Evolutionary conservation across 2,797 vertebrate genomes (phyloP).

Genomic region (Microctenopoma lineatum): DNA sequence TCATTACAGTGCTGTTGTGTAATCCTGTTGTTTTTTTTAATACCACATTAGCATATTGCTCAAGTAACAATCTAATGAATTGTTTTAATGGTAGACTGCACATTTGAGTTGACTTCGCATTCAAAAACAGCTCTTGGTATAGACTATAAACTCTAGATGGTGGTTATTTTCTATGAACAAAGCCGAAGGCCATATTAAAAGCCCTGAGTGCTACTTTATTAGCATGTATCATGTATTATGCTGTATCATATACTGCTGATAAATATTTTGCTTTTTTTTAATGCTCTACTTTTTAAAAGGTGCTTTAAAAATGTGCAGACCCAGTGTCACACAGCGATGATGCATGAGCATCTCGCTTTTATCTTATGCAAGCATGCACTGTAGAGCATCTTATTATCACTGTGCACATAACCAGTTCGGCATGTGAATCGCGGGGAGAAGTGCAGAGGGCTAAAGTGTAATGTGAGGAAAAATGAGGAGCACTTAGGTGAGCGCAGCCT

Average conservation of each 20-base stretch:
- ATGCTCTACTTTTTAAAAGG: background rate
- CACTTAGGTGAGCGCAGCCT: conserved; percentile 31
- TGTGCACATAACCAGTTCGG: conserved; percentile 17
- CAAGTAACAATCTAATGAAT: conserved; percentile 19
- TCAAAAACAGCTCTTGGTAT: background rate
- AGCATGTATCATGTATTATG: too few relatives aligned
- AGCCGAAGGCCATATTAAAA: background rate
- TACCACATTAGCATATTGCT: background rate
- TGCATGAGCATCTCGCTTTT: conserved; percentile 35
- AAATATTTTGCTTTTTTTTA: conserved; percentile 7
- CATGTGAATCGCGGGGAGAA: conserved; percentile 3
- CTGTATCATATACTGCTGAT: background rate
- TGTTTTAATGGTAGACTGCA: conserved; percentile 30
- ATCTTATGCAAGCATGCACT: conserved; percentile 56
- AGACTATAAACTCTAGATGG: too few relatives aligned
- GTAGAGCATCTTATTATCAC: conserved; percentile 53
- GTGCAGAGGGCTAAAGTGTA: conserved; percentile 22
- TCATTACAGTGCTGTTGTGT: conserved; percentile 1
- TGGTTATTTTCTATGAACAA: background rate
- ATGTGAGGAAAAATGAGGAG: conserved; percentile 15
- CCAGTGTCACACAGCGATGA: conserved; percentile 17
- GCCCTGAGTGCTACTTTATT: background rate
- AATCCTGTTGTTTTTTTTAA: background rate
- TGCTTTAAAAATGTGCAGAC: conserved; percentile 9
- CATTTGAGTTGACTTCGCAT: background rate